Conservation (phyloP, 2,888 invertebrate genomes). For the Trichogramma evanescens region DNA sequence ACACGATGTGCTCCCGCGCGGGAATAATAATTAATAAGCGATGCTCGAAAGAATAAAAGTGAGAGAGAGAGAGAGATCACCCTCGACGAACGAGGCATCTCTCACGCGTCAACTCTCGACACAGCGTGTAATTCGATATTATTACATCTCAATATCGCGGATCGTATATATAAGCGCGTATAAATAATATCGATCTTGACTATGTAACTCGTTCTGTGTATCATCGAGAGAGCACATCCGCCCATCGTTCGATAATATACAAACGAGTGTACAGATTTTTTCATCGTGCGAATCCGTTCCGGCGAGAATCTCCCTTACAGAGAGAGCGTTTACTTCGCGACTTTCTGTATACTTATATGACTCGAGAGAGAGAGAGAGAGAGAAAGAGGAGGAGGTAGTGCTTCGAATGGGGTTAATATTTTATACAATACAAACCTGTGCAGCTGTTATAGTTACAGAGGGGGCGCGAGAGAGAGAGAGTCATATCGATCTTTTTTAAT, state of each 20-base stretch:
- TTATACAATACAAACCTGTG: no score
- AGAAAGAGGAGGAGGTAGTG: no score
- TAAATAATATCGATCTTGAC: no score
- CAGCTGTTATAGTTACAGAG: no score
- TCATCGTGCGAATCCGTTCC: slow-evolving; percentile 11
- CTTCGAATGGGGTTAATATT: no score
- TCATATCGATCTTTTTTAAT: no score
- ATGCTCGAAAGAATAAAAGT: neutral
- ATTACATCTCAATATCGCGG: neutral
- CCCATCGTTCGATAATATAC: neutral
- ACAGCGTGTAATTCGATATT: slow-evolving; percentile 12
- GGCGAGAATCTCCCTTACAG: neutral
- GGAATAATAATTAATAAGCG: slow-evolving; percentile 2
- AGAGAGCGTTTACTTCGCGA: no score
- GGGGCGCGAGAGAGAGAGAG: no score
- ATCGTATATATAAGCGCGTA: neutral
- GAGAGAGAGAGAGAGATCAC: neutral
- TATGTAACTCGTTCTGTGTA: no score
- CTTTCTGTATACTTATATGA: no score
- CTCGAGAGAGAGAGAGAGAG: no score
- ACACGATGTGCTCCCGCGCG: neutral
- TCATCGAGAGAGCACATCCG: no score
- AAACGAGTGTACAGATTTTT: neutral
- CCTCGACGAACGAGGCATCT: neutral
- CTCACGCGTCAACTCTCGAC: slow-evolving; percentile 1